phyloP scores from a whole-genome alignment of 1,140 invertebrate genomes.

The Nomia melanderi region DNA sequence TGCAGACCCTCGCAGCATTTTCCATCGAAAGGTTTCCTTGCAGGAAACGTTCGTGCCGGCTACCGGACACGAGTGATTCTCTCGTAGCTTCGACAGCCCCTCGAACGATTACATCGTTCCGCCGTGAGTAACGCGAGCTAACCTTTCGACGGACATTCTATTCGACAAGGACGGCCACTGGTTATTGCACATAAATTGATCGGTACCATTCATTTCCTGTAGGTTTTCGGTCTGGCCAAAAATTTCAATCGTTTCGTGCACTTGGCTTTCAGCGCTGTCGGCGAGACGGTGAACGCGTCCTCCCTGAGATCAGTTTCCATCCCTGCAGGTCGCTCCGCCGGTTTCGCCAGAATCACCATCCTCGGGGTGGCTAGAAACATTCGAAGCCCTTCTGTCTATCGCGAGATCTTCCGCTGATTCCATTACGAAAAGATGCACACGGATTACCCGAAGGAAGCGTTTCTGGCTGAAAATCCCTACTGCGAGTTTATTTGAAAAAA shows the following conservation, averaged over 20 bases:
- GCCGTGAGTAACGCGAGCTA: not conserved
- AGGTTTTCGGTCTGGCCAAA: slow-evolving; percentile 68
- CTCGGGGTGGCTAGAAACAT: slow-evolving; percentile 63
- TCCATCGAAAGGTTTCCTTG: too few relatives aligned
- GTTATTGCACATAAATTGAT: not conserved
- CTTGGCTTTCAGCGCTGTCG: slow-evolving; percentile 68
- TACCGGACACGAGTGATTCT: too few relatives aligned
- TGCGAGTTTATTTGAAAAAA: too few relatives aligned
- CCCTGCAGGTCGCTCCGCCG: slow-evolving; percentile 61
- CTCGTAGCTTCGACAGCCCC: not conserved
- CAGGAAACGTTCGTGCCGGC: too few relatives aligned
- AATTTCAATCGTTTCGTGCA: slow-evolving; percentile 64
- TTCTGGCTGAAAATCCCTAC: too few relatives aligned
- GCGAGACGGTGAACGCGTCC: slow-evolving; percentile 72
- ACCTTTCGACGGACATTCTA: not conserved
- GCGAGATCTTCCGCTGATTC: too few relatives aligned
- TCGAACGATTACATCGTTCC: not conserved
- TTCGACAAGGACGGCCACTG: not conserved
- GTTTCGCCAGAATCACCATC: slow-evolving; percentile 63
- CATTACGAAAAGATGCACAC: too few relatives aligned
- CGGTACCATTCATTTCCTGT: slow-evolving; percentile 21
- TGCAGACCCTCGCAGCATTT: too few relatives aligned
- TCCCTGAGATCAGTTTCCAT: slow-evolving; percentile 73
- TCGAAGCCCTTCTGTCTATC: too few relatives aligned
- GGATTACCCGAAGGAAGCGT: too few relatives aligned